Percentiles rank a stretch among this genome's conserved stretches.
phyloP scores from a whole-genome alignment of 2,888 invertebrate genomes.

The Drosophila koepferae region DNA sequence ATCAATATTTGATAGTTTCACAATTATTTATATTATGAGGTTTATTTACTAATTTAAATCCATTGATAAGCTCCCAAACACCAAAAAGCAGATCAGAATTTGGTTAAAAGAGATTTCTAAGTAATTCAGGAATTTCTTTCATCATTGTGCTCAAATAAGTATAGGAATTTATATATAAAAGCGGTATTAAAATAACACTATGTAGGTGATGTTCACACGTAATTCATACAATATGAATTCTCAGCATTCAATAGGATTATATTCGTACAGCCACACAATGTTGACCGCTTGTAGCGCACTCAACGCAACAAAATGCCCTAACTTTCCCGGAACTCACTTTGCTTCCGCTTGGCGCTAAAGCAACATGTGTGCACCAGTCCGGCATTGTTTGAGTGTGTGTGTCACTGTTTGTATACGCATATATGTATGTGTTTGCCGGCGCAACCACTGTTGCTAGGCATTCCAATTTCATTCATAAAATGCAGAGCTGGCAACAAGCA shows the following conservation, averaged over 20 bases:
- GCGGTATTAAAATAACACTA: not conserved
- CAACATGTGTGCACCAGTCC: slow-evolving; percentile 68
- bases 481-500: not conserved
- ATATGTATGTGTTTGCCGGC: slow-evolving; percentile 30
- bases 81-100: too few species aligned
- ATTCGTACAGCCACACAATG: slow-evolving; percentile 4
- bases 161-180: not conserved
- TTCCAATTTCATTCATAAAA: slow-evolving; percentile 54
- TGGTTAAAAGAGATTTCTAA: too few species aligned
- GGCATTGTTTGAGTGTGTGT: slow-evolving; percentile 11
- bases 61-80: too few species aligned
- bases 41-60: too few species aligned
- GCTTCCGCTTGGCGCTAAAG: slow-evolving; percentile 65
- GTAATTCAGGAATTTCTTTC: too few species aligned
- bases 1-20: too few species aligned
- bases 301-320: slow-evolving; percentile 28
- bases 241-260: slow-evolving; percentile 11
- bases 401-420: slow-evolving; percentile 18
- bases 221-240: not conserved
- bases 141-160: not conserved
- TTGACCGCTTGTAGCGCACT: slow-evolving; percentile 49
- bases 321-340: slow-evolving; percentile 55
- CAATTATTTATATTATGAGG: too few species aligned
- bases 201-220: not conserved
- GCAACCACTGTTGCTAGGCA: slow-evolving; percentile 40